A percentile compares a stretch with the other conserved stretches of the same genome.
Conservation (phyloP, 1,140 invertebrate species). For the Drosophila nigromelanica region DNA sequence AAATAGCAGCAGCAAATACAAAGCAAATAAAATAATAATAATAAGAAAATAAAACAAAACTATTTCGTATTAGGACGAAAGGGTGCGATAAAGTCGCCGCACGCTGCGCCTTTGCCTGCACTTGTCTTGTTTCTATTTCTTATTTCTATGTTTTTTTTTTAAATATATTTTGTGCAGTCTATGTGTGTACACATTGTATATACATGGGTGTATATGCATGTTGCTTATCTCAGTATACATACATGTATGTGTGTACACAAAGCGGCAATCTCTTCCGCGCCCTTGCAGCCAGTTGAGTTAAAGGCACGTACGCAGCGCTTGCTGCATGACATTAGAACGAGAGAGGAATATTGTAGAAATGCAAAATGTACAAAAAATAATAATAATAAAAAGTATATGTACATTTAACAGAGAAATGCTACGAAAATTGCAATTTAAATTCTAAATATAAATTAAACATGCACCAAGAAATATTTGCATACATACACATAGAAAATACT, state of each 20-base stretch:
- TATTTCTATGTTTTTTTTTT: background rate
- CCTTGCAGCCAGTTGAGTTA: background rate
- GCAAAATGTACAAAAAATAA: constrained; percentile 2
- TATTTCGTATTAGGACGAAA: background rate
- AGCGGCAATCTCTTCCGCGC: constrained; percentile 1
- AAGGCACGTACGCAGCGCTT: constrained; percentile 46
- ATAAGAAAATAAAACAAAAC: background rate
- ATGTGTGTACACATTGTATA: too few relatives aligned
- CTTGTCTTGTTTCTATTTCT: constrained; percentile 1
- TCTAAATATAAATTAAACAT: too few relatives aligned
- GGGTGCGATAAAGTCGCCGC: background rate
- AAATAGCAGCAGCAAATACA: constrained; percentile 26
- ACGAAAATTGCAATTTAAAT: too few relatives aligned
- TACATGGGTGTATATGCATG: background rate
- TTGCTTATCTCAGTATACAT: too few relatives aligned
- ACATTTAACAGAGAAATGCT: background rate
- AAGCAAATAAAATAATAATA: background rate
- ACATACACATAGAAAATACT: too few relatives aligned
- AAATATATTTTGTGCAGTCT: background rate
- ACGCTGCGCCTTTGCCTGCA: constrained; percentile 18
- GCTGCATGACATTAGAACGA: constrained; percentile 45
- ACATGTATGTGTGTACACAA: too few relatives aligned
- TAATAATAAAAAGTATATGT: background rate
- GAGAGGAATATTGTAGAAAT: constrained; percentile 11
- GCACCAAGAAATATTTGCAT: too few relatives aligned